Conservation (phyloP, 2,888 invertebrate genomes). For the Tryphoninae sp. region DNA sequence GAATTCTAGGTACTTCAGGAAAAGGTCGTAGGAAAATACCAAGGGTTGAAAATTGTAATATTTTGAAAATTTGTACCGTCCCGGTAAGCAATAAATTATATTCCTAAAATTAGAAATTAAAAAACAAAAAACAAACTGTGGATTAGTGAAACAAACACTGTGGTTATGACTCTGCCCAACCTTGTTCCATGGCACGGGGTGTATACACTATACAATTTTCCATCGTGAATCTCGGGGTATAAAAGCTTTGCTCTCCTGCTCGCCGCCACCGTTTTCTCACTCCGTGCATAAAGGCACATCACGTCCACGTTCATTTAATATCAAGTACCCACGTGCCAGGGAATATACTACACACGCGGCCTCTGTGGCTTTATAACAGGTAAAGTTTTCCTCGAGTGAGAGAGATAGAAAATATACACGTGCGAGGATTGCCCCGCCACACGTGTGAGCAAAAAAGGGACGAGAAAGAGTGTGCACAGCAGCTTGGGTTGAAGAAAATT, state of each 20-base stretch:
- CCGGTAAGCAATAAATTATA: too few relatives aligned
- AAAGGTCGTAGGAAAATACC: neutral
- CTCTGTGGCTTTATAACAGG: slow-evolving; percentile 45
- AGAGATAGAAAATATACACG: neutral
- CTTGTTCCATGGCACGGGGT: slow-evolving; percentile 16
- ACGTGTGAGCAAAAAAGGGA: neutral
- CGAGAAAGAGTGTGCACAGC: neutral
- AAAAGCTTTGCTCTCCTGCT: slow-evolving; percentile 39
- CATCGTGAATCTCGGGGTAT: slow-evolving; percentile 51
- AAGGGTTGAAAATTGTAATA: neutral
- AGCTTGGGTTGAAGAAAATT: slow-evolving; percentile 37
- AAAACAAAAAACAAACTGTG: too few relatives aligned
- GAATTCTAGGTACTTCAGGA: too few relatives aligned
- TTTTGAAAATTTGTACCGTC: neutral
- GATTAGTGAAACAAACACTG: neutral
- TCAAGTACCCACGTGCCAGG: slow-evolving; percentile 58
- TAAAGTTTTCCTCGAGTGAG: slow-evolving; percentile 32
- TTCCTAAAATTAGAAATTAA: too few relatives aligned
- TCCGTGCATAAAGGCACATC: slow-evolving; percentile 56
- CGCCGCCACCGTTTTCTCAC: slow-evolving; percentile 19
- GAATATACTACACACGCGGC: slow-evolving; percentile 2
- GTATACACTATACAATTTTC: slow-evolving; percentile 20
- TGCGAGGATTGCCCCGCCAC: too few relatives aligned
- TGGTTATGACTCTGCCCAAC: slow-evolving; percentile 1
- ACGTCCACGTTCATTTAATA: slow-evolving; percentile 62